Evolutionary conservation across 2,113 vertebrate genomes (phyloP), one percentile per base, ranked within the genome.

Genomic region (Micromys minutus): DNA sequence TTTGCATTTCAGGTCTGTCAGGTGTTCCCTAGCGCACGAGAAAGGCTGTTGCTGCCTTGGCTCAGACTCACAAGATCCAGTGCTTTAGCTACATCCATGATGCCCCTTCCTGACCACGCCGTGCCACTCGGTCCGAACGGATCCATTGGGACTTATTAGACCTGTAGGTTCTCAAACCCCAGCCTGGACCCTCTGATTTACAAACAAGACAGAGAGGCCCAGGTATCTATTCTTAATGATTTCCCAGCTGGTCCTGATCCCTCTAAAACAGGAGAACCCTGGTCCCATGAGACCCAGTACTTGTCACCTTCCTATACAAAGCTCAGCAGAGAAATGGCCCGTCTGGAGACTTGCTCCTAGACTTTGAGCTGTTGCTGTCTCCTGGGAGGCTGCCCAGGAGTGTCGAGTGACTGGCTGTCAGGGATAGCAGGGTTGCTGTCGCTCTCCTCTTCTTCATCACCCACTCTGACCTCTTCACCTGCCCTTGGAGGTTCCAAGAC

Each of bases 21-120:
- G 10, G 0, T 34, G 21, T 31, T 67, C 74, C 50, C 80, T n/a
- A 13, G 45, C 22, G 4, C n/a, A 0, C 21, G 0, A 22, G 19
- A 7, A 22, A 63, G 4, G 77, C 21, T 19, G 0, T 24, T 63
- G 19, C 86, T 50, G 50, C 57, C 69, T 92, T 77, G 47, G 12
- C 47, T 42, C 42, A n/a, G 0, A 42, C 21, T 63, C 83, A 42
- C 47, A 36, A 72, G n/a, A 10, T 42, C 31, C 19, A 47, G 76
- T 19, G 17, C 45, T 11, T n/a, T 1, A n/a, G 50, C 21, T 45
- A 47, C 42, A 26, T 34, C 24, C 26, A 21, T 15, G 21, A 5
- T 3, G 13, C 3, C 24, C 75, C 19, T 39, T 17, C 39, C 19
- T 79, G 52, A 17, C 59, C 16, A 0, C 45, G 72, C 22, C 61